Evolutionary conservation across 2,888 invertebrate species (phyloP).

Genomic region (Eurytoma adleriae): DNA sequence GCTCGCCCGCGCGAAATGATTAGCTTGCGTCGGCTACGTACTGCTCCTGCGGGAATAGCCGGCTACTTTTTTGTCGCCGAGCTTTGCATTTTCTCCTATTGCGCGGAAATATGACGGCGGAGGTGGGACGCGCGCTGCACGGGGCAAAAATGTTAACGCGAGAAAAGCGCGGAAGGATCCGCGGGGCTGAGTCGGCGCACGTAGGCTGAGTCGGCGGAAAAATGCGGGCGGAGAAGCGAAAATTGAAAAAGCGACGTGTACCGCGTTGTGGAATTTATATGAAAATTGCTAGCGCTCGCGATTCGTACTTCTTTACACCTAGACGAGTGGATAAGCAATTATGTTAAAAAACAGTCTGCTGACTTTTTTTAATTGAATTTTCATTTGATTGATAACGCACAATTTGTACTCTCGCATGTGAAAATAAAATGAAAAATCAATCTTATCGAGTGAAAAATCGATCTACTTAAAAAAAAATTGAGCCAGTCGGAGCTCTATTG

Average conservation of each 20-base stretch:
- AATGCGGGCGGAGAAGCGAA: conserved; percentile 16
- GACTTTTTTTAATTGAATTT: too few species aligned
- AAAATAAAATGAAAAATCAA: too few species aligned
- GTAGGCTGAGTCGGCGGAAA: conserved; percentile 49
- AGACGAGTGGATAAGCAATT: too few species aligned
- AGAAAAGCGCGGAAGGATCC: conserved; percentile 35
- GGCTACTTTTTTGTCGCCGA: background rate
- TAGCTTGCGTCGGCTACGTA: too few species aligned
- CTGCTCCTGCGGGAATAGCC: background rate
- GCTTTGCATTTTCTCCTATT: conserved; percentile 57
- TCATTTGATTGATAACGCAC: too few species aligned
- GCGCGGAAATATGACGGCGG: too few species aligned
- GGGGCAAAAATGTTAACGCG: background rate
- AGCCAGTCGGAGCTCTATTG: too few species aligned
- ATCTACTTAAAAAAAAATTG: too few species aligned
- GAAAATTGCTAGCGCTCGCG: conserved; percentile 1
- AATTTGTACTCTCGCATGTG: too few species aligned
- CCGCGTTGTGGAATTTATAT: background rate
- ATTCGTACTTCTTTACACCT: background rate
- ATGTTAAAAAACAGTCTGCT: too few species aligned
- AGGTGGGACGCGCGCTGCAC: background rate
- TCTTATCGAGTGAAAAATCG: too few species aligned
- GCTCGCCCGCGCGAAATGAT: background rate
- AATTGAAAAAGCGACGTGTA: conserved; percentile 2
- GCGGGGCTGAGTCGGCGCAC: conserved; percentile 1